phyloP scores from a whole-genome alignment of 2,888 invertebrate genomes.

The Sesia apiformis region DNA sequence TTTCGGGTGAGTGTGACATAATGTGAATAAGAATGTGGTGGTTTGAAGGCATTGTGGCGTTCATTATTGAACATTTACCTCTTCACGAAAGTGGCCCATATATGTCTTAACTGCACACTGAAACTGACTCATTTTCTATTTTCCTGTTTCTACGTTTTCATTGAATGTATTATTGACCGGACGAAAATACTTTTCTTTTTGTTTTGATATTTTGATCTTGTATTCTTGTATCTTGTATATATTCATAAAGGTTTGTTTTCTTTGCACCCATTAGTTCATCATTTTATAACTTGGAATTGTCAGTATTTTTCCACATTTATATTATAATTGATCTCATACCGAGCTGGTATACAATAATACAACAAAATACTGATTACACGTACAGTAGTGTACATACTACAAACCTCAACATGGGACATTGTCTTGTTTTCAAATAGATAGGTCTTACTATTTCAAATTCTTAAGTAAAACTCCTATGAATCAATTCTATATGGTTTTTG shows the following conservation, averaged over 20 bases:
- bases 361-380: no score
- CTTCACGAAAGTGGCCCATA: conserved; percentile 52
- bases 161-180: not conserved
- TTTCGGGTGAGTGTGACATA: conserved; percentile 81
- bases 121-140: conserved; percentile 54
- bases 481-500: no score
- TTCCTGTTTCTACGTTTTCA: not conserved
- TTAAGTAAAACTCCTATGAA: no score
- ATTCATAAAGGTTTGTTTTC: not conserved
- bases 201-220: not conserved
- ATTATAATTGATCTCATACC: no score
- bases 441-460: no score
- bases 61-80: conserved; percentile 52
- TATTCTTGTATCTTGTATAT: no score
- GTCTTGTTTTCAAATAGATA: no score
- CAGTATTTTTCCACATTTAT: no score
- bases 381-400: no score
- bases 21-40: conserved; percentile 65
- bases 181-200: not conserved
- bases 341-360: no score
- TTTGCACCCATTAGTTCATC: not conserved
- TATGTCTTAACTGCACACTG: conserved; percentile 69
- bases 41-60: conserved; percentile 71
- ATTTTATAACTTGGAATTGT: not conserved
- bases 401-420: no score